A percentile compares a stretch with the other conserved stretches of the same genome.
Evolutionary conservation across 2,797 vertebrate species (phyloP).

Genomic region (Tamandua tetradactyla): DNA sequence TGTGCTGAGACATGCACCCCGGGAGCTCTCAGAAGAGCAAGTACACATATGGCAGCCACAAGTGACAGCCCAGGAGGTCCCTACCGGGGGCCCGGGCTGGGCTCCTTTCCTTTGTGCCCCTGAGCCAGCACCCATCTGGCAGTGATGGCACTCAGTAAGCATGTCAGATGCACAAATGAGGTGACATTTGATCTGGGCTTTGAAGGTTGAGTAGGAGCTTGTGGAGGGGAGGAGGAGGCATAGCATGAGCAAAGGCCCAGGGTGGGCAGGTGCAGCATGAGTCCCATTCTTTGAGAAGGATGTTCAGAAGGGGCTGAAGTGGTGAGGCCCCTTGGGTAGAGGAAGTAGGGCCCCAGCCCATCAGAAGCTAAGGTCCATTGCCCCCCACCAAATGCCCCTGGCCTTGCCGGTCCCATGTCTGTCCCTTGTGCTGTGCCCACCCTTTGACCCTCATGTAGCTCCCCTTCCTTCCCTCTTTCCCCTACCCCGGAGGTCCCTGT

Average conservation of each 20-base stretch:
- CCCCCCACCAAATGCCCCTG: no score
- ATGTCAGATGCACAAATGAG: neutral
- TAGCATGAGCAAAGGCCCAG: neutral
- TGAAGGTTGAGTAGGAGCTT: neutral
- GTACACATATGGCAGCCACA: rapidly evolving
- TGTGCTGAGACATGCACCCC: rapidly evolving
- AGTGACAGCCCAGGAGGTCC: neutral
- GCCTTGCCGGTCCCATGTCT: neutral
- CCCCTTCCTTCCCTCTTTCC: neutral
- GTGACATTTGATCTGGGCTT: neutral
- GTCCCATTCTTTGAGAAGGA: neutral
- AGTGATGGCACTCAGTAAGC: neutral
- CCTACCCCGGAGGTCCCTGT: neutral
- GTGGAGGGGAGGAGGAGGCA: no score
- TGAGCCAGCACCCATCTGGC: neutral
- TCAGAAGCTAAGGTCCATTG: neutral
- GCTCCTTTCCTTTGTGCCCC: neutral
- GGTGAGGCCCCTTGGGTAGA: neutral
- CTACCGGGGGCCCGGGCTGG: rapidly evolving
- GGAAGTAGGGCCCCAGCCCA: neutral
- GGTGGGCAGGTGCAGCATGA: neutral
- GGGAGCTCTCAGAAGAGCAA: neutral
- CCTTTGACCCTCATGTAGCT: rapidly evolving
- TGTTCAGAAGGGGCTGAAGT: neutral
- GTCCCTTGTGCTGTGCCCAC: neutral